Evolutionary conservation across 2,888 invertebrate species (phyloP), one percentile per base, ranked within the genome.

Genomic region (Chrysomela aeneicollis): DNA sequence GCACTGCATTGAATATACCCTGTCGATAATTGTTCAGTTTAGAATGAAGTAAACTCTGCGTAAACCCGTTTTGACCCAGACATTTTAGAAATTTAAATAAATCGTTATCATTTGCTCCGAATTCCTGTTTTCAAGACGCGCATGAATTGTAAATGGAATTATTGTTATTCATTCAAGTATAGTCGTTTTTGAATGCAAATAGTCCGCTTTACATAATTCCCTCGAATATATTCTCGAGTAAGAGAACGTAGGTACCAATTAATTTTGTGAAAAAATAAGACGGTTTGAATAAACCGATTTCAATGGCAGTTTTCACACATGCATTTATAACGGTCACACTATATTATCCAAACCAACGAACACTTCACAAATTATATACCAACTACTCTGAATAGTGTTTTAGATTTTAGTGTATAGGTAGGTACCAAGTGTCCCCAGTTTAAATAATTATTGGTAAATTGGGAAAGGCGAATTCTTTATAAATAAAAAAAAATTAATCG

Each of bases 81-180:
- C 42, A 57, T 46, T 37, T 3, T 26, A 46, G 57, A 57, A 42
- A 57, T 57, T 57, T 57, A 8, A 57, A 57, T 57, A 57, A 57
- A 57, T 37, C 47, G 26, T 57, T 57, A 57, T 57, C 57, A 57
- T 57, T 57, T 57, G 55, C 55, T 42, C 42, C 42, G 19, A 53
- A 54, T 54, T 53, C 61, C 61, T 46, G 61, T 61, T 61, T 61
- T 55, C 37, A 37, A 61, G 21, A 21, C 55, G 32, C 26, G 54
- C 47, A 47, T 61, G 61, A 49, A 55, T 49, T 61, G 54, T 55
- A 55, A 61, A 61, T 59, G 6, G 55, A 6, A 21, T 42, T 30
- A 8, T 37, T 54, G 30, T 55, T 57, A 18, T 47, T n/a, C 46
- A 57, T 57, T 57, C 9, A 12, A 57, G 46, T n/a, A 26, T 26